Conservation (phyloP, 1,140 invertebrate genomes). For the Plodia interpunctella region DNA sequence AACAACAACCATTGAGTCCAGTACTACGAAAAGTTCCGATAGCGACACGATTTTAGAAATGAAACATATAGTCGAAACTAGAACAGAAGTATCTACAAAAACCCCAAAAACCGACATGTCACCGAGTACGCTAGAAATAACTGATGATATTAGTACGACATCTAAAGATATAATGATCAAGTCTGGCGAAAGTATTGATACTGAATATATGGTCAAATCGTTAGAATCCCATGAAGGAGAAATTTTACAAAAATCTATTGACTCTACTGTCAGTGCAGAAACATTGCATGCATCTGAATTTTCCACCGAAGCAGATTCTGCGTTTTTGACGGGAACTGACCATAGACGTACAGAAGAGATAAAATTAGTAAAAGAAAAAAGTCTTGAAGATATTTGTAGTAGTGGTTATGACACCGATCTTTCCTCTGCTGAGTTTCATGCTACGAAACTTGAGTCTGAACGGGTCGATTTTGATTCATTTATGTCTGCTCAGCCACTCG, state of each 20-base stretch:
- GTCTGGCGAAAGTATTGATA: slow-evolving; percentile 77
- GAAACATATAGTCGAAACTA: slow-evolving; percentile 69
- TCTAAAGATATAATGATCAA: slow-evolving; percentile 78
- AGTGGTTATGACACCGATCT: slow-evolving; percentile 83
- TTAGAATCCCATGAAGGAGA: slow-evolving; percentile 74
- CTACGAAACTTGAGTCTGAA: slow-evolving; percentile 74
- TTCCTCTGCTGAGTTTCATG: slow-evolving; percentile 80
- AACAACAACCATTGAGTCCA: slow-evolving; percentile 24
- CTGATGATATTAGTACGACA: slow-evolving; percentile 59
- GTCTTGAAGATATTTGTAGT: slow-evolving; percentile 77
- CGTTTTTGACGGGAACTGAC: slow-evolving; percentile 67
- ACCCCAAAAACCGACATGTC: slow-evolving; percentile 51
- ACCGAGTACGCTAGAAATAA: slow-evolving; percentile 53
- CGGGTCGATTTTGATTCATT: slow-evolving; percentile 65
- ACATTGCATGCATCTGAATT: slow-evolving; percentile 74
- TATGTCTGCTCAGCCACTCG: slow-evolving; percentile 65
- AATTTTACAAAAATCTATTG: slow-evolving; percentile 73
- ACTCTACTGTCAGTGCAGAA: slow-evolving; percentile 72
- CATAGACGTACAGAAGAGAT: slow-evolving; percentile 63
- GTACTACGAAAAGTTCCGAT: slow-evolving; percentile 42
- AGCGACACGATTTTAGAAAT: slow-evolving; percentile 43
- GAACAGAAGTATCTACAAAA: slow-evolving; percentile 52
- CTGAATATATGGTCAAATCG: slow-evolving; percentile 74
- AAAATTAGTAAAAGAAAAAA: slow-evolving; percentile 74
- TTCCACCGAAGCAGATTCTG: slow-evolving; percentile 73